Evolutionary conservation across 2,888 invertebrate genomes (phyloP), one percentile per base, ranked within the genome.

Genomic region (Allacma fusca): DNA sequence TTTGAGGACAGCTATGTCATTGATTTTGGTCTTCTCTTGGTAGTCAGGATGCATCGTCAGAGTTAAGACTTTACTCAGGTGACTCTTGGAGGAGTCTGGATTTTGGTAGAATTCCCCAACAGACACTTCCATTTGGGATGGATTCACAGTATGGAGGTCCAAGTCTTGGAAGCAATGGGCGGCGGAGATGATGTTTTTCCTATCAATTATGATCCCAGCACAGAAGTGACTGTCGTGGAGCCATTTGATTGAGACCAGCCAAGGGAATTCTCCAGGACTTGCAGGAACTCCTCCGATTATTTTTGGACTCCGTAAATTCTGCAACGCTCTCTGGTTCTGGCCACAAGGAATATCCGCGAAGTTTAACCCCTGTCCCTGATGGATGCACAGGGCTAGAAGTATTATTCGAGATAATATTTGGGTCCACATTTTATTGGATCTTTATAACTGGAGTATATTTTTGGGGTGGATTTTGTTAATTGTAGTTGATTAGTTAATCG

Each of bases 1-100:
- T 13, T 44, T 44, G 44, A 72, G 24, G n/a, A 72, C 28, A 13
- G 72, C 72, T 23, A 72, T 72, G 26, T 72, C 72, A 59, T 72
- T 12, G 21, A 72, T 57, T 59, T 72, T 72, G 19, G 2, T 72
- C 26, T 57, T 26, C 1, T 44, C 21, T 2, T 72, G 26, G 59
- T 72, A 72, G 19, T 50, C 59, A 2, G 72, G 72, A 59, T 72
- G 72, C 26, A 72, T 44, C 19, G 19, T 19, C 12, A 72, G 7
- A 1, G 4, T 13, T 23, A 24, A 2, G 2, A 62, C 62, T 62
- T 62, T 21, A n/a, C n/a, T n/a, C 24, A 2, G 2, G 13, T 2
- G 19, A 21, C 4, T 24, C n/a, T n/a, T n/a, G n/a, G n/a, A n/a
- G 34, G 12, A 13, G 12, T 65, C 65, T 4, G 2, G 2, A 24